phyloP scores from a whole-genome alignment of 2,113 vertebrate species.

The Microtus ochrogaster region DNA sequence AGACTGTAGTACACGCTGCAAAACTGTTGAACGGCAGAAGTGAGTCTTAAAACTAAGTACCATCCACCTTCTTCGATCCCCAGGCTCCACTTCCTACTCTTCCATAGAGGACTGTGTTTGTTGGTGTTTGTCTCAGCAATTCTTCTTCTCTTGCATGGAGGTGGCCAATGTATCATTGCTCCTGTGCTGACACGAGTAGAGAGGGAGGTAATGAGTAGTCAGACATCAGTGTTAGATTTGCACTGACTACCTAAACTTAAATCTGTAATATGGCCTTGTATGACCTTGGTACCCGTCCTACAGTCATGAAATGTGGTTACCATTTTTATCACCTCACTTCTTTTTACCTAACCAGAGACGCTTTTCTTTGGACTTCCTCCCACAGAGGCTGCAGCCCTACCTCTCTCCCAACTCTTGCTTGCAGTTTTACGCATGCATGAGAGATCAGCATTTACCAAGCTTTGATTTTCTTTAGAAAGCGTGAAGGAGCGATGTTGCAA shows the following conservation, averaged over 20 bases:
- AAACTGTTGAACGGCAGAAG: neutral
- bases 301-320: neutral
- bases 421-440: neutral
- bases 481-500: neutral
- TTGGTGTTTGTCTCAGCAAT: neutral
- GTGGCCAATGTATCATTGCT: neutral
- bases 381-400: neutral
- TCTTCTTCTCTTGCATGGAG: neutral
- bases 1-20: neutral
- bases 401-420: neutral
- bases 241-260: neutral
- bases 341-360: neutral
- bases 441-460: neutral
- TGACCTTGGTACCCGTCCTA: neutral
- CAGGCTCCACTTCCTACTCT: neutral
- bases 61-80: neutral
- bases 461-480: slow-evolving; percentile 13
- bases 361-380: slow-evolving; percentile 7
- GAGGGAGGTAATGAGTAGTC: neutral
- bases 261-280: too few relatives aligned
- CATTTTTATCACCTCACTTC: neutral
- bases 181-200: neutral
- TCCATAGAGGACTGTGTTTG: neutral
- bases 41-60: neutral
- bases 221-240: neutral